Conservation (phyloP, 2,113 vertebrate genomes). For the Gambusia holbrooki region DNA sequence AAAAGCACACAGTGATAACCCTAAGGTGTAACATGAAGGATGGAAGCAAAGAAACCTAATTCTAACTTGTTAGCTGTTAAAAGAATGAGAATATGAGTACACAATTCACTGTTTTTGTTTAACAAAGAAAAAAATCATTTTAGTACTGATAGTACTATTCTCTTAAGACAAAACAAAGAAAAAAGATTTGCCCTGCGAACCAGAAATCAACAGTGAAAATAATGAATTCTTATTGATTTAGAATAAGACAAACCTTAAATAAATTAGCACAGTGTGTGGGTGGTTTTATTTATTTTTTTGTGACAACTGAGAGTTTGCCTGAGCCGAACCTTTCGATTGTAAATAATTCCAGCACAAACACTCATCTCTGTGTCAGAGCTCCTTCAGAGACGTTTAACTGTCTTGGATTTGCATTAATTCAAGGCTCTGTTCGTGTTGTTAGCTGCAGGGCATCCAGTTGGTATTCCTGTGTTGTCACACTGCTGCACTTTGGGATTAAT, state of each 20-base stretch:
- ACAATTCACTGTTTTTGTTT: too few species aligned
- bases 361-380: conserved; percentile 35
- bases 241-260: neutral
- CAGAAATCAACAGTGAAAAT: too few species aligned
- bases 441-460: conserved; percentile 47
- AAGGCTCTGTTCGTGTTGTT: conserved; percentile 48
- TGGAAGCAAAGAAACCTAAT: too few species aligned
- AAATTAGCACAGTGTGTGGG: neutral
- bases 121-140: neutral
- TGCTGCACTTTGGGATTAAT: conserved; percentile 36
- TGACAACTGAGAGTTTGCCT: conserved; percentile 1
- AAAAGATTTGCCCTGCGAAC: too few species aligned
- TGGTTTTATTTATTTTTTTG: neutral
- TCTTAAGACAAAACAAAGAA: neutral
- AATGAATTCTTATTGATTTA: too few species aligned
- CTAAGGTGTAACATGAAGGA: too few species aligned
- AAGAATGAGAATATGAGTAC: too few species aligned
- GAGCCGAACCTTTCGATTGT: conserved; percentile 7
- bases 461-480: conserved; percentile 21
- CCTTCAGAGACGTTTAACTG: conserved; percentile 13
- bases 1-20: too few species aligned
- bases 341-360: conserved; percentile 37
- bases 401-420: conserved; percentile 56
- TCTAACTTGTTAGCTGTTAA: too few species aligned
- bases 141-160: too few species aligned